Percentiles rank a stretch among this genome's conserved stretches.
phyloP scores from a whole-genome alignment of 2,888 invertebrate genomes.

The Caenorhabditis japonica region DNA sequence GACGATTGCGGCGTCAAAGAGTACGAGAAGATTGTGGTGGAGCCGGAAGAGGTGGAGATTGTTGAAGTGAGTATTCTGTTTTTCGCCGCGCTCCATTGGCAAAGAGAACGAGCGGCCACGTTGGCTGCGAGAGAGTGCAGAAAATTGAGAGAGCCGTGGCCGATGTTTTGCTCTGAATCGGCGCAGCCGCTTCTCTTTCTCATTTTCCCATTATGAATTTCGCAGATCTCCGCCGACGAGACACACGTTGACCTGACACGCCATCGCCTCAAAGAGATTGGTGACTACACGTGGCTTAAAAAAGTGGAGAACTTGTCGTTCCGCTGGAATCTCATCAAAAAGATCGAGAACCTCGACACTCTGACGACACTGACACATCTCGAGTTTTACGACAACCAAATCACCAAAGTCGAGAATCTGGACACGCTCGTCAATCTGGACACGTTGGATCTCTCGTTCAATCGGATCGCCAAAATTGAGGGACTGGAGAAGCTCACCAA shows the following conservation, averaged over 20 bases:
- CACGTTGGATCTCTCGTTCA: constrained; percentile 95
- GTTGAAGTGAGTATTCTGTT: constrained; percentile 28
- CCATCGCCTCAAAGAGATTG: constrained; percentile 64
- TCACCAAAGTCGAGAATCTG: constrained; percentile 87
- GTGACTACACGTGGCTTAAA: constrained; percentile 64
- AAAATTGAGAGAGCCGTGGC: too few species aligned
- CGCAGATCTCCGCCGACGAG: constrained; percentile 46
- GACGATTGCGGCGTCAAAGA: constrained; percentile 44
- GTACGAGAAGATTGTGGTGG: constrained; percentile 36
- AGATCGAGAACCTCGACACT: constrained; percentile 89
- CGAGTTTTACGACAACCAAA: constrained; percentile 93
- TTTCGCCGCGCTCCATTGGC: too few species aligned
- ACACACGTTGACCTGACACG: constrained; percentile 65
- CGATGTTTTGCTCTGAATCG: too few species aligned
- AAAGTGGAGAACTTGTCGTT: constrained; percentile 84
- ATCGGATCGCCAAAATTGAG: constrained; percentile 82
- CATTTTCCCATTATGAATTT: background rate
- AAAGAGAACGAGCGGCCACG: too few species aligned
- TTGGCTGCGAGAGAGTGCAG: too few species aligned
- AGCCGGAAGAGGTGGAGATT: constrained; percentile 46
- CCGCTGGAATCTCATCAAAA: constrained; percentile 95
- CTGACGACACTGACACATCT: constrained; percentile 85
- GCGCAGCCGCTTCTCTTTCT: background rate
- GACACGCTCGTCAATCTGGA: constrained; percentile 89
- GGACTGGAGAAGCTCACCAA: constrained; percentile 77